These are phyloP conservation scores for Trachymyrmex cornetzi DNA, from an alignment of 1,140 invertebrate species.

Conservation along the genomic window DNA sequence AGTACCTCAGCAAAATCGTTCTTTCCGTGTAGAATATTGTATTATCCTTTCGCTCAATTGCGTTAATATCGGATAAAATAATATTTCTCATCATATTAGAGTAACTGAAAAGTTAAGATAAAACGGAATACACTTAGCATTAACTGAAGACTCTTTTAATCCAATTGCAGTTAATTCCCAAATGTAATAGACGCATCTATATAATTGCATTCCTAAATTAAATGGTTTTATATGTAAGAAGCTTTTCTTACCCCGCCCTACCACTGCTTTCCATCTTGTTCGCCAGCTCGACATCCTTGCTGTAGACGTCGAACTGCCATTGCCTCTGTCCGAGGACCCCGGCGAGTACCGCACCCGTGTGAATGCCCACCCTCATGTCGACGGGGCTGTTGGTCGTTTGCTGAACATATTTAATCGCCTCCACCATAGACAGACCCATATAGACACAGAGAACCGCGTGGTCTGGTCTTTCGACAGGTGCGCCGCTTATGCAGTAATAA, in stretches of 20 bases:
- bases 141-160: neutral
- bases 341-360: conserved; percentile 98
- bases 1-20: too few species aligned
- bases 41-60: neutral
- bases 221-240: neutral
- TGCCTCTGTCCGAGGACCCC: conserved; percentile 98
- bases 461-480: conserved; percentile 94
- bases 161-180: neutral
- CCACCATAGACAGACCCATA: conserved; percentile 98
- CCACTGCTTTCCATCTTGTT: conserved; percentile 99
- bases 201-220: neutral
- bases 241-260: conserved; percentile 93
- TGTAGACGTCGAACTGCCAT: conserved; percentile 99
- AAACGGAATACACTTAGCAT: neutral
- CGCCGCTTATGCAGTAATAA: conserved; percentile 98
- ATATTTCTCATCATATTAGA: neutral
- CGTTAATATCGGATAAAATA: neutral
- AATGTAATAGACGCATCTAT: neutral
- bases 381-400: conserved; percentile 98
- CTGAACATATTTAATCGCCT: conserved; percentile 98
- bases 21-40: too few species aligned
- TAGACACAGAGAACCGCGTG: conserved; percentile 97
- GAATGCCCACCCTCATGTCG: conserved; percentile 99
- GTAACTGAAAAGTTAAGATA: neutral
- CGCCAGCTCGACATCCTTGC: conserved; percentile 98